These are phyloP conservation scores for Valencia hispanica DNA, from an alignment of 2,797 vertebrate genomes.

Conservation along the genomic window DNA sequence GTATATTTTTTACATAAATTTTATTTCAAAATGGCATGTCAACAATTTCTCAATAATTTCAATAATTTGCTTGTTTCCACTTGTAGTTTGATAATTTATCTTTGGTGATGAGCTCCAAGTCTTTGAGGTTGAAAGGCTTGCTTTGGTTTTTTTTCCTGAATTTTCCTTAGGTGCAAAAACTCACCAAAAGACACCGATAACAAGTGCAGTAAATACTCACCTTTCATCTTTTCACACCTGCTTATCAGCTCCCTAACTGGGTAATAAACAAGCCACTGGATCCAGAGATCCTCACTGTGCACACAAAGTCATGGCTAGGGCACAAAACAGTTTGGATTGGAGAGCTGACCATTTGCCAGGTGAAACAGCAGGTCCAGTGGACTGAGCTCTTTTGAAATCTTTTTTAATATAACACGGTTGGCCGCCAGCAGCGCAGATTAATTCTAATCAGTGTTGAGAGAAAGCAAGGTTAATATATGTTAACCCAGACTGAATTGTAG, in stretches of 20 bases:
- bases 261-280: slow-evolving; percentile 50
- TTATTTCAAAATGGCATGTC: background rate
- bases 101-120: too few species aligned
- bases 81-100: too few species aligned
- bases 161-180: background rate
- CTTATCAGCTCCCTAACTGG: slow-evolving; percentile 44
- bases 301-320: slow-evolving; percentile 76
- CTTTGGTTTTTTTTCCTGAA: background rate
- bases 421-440: background rate
- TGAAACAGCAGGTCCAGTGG: slow-evolving; percentile 38
- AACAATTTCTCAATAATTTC: background rate
- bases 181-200: background rate
- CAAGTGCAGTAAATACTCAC: slow-evolving; percentile 4
- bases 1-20: background rate
- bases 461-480: background rate
- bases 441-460: slow-evolving; percentile 3
- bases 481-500: background rate
- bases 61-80: too few species aligned
- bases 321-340: slow-evolving; percentile 40
- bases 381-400: slow-evolving; percentile 29
- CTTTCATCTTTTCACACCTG: slow-evolving; percentile 57
- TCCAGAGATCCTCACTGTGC: slow-evolving; percentile 49
- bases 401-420: slow-evolving; percentile 11
- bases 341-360: slow-evolving; percentile 36
- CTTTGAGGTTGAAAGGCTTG: background rate